phyloP scores from a whole-genome alignment of 2,888 invertebrate genomes.

The Caenorhabditis panamensis region DNA sequence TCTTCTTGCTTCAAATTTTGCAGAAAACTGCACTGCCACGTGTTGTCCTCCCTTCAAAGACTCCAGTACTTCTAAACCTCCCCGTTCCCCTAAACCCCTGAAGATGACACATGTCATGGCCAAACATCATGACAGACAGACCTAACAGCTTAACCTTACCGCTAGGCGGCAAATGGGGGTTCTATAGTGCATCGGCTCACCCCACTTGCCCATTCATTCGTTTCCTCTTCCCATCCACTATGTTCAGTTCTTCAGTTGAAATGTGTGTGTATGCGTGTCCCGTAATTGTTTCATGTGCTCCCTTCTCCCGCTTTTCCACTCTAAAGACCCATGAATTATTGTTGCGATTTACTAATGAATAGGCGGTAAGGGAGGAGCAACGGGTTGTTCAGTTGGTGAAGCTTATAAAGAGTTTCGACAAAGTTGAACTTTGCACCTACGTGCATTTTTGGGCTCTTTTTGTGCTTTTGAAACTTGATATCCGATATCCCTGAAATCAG shows the following conservation, averaged over 20 bases:
- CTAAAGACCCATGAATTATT: constrained; percentile 42
- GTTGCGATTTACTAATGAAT: constrained; percentile 30
- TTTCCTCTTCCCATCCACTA: constrained; percentile 16
- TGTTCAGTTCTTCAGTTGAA: constrained; percentile 11
- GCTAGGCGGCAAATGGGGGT: constrained; percentile 39
- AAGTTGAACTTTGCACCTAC: too few species aligned
- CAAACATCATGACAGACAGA: constrained; percentile 22
- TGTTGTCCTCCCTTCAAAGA: too few species aligned
- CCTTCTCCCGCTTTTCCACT: not conserved
- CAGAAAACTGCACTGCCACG: too few species aligned
- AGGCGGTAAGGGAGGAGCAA: not conserved
- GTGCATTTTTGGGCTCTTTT: too few species aligned
- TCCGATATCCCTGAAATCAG: too few species aligned
- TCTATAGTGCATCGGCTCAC: constrained; percentile 36
- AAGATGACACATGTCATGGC: constrained; percentile 42
- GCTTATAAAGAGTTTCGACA: too few species aligned
- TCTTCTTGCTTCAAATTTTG: constrained; percentile 1
- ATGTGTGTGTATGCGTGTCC: too few species aligned
- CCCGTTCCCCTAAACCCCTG: not conserved
- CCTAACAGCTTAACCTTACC: constrained; percentile 38
- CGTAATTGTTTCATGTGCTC: constrained; percentile 48
- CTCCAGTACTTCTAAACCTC: constrained; percentile 6
- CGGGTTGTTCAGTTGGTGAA: not conserved
- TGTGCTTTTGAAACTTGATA: too few species aligned
- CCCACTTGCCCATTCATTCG: constrained; percentile 26